phyloP scores from a whole-genome alignment of 1,140 invertebrate genomes.

The Drosophila nigrodunni region DNA sequence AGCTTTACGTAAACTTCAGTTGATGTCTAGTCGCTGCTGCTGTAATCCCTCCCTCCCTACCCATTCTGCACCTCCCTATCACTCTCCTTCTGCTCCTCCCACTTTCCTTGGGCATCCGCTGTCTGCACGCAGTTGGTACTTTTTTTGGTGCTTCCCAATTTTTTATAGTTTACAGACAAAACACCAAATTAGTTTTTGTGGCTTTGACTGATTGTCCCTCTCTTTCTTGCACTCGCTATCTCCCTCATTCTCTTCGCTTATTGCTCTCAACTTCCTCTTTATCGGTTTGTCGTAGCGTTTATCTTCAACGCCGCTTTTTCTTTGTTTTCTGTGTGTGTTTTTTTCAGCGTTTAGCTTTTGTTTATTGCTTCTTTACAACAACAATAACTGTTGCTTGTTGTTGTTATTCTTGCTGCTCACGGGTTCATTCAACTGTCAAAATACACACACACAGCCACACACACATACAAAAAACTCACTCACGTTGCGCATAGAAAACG shows the following conservation, averaged over 20 bases:
- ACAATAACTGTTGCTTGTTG: constrained; percentile 13
- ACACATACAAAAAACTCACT: constrained; percentile 29
- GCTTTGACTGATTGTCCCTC: constrained; percentile 50
- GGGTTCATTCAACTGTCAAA: constrained; percentile 76
- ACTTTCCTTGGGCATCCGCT: no score
- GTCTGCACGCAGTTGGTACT: constrained; percentile 48
- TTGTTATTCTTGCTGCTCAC: constrained; percentile 32
- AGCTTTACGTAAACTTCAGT: constrained; percentile 56
- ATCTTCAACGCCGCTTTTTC: constrained; percentile 44
- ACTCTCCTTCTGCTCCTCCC: neutral
- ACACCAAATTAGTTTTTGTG: constrained; percentile 65
- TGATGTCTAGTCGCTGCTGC: constrained; percentile 37
- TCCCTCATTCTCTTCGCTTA: constrained; percentile 21
- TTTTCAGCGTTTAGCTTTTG: constrained; percentile 20
- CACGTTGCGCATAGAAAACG: constrained; percentile 49
- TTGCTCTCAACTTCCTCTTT: constrained; percentile 8
- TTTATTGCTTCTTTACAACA: constrained; percentile 45
- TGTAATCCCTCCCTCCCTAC: neutral
- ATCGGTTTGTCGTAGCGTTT: constrained; percentile 29
- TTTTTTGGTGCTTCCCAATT: constrained; percentile 22
- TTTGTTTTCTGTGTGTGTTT: constrained; percentile 18
- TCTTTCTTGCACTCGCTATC: constrained; percentile 7
- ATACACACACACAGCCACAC: constrained; percentile 6
- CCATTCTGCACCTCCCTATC: neutral
- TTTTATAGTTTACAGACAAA: constrained; percentile 48